Base-by-base conservation (phyloP, 2,888 invertebrate species). In the Tipula vernalis region DNA sequence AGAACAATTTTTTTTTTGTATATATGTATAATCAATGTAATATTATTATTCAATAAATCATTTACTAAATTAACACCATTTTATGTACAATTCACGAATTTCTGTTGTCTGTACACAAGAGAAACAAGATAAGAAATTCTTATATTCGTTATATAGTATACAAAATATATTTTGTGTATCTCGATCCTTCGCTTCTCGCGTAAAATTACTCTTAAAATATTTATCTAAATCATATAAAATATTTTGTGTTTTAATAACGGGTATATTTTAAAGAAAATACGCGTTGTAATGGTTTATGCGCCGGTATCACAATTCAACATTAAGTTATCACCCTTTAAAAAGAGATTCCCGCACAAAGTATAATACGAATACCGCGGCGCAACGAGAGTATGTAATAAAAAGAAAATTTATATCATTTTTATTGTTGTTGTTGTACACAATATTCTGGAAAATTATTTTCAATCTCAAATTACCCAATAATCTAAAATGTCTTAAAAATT, bases 41-140 rank as follows among this genome's bases (percentile, higher is more conserved):
- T 71, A 71, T 71, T 71, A 71, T 71, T 71, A 71, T 71, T 71
- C 71, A 71, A 71, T 71, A 71, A 71, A 71, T 71, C 71, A 71
- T 71, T 71, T 71, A 71, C 71, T 71, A 71, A 71, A 71, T 71
- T 71, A 71, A 71, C 71, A 71, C 71, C 71, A 71, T 71, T 71
- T 71, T 71, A 71, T 71, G 71, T 71, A 71, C 71, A 71, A 71
- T 71, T 71, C 71, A 71, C 71, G 71, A 71, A 71, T 71, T 51
- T 51, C 51, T 15, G 28, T 28, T 28, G 51, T 51, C 51, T 51
- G 15, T 51, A 51, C 28, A 28, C 28, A 28, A 28, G 28, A n/a
- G 39, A 39, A 39, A 39, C 71, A 13, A 71, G 71, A 71, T 71
- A 71, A 71, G 71, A 71, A 71, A 71, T n/a, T 28, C 28, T 28